phyloP scores from a whole-genome alignment of 2,113 vertebrate species.

The Microtus oregoni region DNA sequence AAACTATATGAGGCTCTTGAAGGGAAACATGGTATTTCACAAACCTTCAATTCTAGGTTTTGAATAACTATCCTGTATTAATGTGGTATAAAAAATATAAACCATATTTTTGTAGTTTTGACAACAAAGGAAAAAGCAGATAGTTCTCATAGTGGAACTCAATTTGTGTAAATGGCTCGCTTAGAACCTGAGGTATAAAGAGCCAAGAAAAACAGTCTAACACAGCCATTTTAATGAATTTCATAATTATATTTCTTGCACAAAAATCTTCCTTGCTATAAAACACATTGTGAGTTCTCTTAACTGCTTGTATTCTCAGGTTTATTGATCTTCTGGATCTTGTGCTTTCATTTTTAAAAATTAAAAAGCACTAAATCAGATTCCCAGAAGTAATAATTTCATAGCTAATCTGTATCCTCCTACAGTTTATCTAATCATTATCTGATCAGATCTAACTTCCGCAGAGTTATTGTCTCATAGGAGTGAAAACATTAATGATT shows the following conservation, averaged over 20 bases:
- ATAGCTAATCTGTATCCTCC: constrained; percentile 76
- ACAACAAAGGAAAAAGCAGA: constrained; percentile 6
- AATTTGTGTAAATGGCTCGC: background rate
- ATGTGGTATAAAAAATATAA: background rate
- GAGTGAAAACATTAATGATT: constrained; percentile 79
- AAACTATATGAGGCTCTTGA: constrained; percentile 16
- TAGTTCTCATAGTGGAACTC: background rate
- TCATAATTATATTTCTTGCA: constrained; percentile 12
- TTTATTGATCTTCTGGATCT: constrained; percentile 73
- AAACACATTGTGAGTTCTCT: constrained; percentile 39
- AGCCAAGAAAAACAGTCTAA: background rate
- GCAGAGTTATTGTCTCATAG: constrained; percentile 75
- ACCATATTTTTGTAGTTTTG: background rate
- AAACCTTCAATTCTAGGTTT: background rate
- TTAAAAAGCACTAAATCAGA: constrained; percentile 70
- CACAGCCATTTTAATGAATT: constrained; percentile 39
- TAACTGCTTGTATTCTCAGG: constrained; percentile 64
- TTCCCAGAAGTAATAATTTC: constrained; percentile 83
- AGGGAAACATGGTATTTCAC: background rate
- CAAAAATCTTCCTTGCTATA: constrained; percentile 27
- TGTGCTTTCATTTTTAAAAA: constrained; percentile 77
- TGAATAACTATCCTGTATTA: background rate
- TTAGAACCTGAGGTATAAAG: constrained; percentile 25
- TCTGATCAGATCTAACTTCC: constrained; percentile 80
- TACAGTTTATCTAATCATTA: constrained; percentile 74